phyloP scores from a whole-genome alignment of 2,888 invertebrate species.

The Troides aeacus region DNA sequence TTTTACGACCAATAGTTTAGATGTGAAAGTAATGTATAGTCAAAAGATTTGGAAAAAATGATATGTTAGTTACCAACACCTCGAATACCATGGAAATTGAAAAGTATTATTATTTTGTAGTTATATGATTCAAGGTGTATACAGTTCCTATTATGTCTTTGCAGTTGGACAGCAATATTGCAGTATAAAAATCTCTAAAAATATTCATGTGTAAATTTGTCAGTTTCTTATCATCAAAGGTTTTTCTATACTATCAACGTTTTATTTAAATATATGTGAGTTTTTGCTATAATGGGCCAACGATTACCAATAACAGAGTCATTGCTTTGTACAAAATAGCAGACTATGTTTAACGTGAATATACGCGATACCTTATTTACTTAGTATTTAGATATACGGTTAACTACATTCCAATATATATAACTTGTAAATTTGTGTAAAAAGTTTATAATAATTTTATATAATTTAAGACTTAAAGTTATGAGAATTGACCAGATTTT shows the following conservation, averaged over 20 bases:
- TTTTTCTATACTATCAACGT: background rate
- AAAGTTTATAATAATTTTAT: slow-evolving; percentile 49
- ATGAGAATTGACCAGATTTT: slow-evolving; percentile 77
- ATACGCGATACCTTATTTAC: background rate
- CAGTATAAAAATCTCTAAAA: background rate
- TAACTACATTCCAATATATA: slow-evolving; percentile 57
- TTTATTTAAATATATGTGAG: background rate
- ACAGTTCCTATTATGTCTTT: slow-evolving; percentile 67
- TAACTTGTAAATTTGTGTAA: slow-evolving; percentile 69
- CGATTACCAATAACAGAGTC: background rate
- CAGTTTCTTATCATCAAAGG: background rate
- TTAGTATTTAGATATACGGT: slow-evolving; percentile 37
- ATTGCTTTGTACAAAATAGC: background rate
- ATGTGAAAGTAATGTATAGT: background rate
- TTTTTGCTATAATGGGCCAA: background rate
- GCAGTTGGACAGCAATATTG: background rate
- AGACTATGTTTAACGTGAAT: no score
- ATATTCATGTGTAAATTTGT: background rate
- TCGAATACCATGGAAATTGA: slow-evolving; percentile 59
- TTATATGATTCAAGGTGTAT: slow-evolving; percentile 52
- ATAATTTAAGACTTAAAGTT: slow-evolving; percentile 56
- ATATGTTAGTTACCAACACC: slow-evolving; percentile 41
- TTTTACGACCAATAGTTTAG: background rate
- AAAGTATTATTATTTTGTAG: slow-evolving; percentile 37
- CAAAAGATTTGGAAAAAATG: background rate